A percentile compares a stretch with the other conserved stretches of the same genome.
phyloP scores from a whole-genome alignment of 2,113 vertebrate genomes.

The Sinocyclocheilus maitianheensis region DNA sequence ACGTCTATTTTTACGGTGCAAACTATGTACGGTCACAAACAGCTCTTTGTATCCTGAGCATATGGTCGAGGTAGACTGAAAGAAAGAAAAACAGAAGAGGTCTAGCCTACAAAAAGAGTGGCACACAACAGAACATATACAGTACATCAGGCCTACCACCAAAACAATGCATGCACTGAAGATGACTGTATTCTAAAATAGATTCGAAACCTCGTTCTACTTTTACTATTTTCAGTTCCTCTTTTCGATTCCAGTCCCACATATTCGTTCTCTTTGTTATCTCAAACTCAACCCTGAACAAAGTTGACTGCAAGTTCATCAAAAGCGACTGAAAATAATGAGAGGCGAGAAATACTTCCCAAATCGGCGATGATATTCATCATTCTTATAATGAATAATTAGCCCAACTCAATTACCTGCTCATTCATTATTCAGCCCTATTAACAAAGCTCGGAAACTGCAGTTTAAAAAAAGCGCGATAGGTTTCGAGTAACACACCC shows the following conservation, averaged over 20 bases:
- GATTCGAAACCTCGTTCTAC: not conserved
- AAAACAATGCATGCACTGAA: slow-evolving; percentile 7
- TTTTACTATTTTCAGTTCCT: slow-evolving; percentile 36
- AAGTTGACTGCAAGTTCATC: slow-evolving; percentile 30
- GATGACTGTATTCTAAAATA: slow-evolving; percentile 5
- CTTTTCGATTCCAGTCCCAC: not conserved
- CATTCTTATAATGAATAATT: slow-evolving; percentile 47
- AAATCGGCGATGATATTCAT: slow-evolving; percentile 26
- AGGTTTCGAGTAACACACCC: not conserved
- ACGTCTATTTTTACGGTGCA: slow-evolving; percentile 46
- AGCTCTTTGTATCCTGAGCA: slow-evolving; percentile 18
- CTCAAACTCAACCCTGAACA: not conserved
- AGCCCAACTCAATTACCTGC: slow-evolving; percentile 41
- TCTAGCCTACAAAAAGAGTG: slow-evolving; percentile 17
- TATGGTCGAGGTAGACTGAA: slow-evolving; percentile 8
- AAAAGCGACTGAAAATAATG: slow-evolving; percentile 13
- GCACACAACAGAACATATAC: not conserved
- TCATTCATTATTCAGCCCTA: slow-evolving; percentile 44
- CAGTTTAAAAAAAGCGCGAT: slow-evolving; percentile 11
- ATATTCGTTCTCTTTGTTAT: slow-evolving; percentile 1
- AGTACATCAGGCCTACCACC: not conserved
- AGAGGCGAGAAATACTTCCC: slow-evolving; percentile 20
- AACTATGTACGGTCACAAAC: slow-evolving; percentile 14
- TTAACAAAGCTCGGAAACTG: slow-evolving; percentile 36
- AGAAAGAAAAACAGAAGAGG: slow-evolving; percentile 32